Base-by-base conservation (phyloP, 2,797 vertebrate species). In the Trachops cirrhosus region DNA sequence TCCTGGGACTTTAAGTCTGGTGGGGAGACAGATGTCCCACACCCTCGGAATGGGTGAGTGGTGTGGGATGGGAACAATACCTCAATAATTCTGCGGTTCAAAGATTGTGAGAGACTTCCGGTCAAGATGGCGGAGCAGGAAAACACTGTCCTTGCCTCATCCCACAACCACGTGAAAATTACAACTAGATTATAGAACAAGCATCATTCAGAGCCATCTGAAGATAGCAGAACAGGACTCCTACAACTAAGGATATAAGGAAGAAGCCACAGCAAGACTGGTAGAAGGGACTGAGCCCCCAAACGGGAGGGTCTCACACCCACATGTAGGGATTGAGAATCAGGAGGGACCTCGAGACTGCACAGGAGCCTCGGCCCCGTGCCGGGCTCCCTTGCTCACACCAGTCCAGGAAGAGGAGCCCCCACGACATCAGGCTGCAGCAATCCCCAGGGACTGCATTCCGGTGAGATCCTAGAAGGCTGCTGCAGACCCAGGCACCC, bases 11-110 rank as follows among this genome's bases (percentile, higher is more conserved):
- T 44, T 10, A 41, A 1, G 22, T 41, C 48, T n/a, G 6, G 52
- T 21, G 41, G 41, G 52, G 6, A 48, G 29, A n/a, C 78, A 21
- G 86, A 5, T 0, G 0, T 6, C 54, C 57, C 24, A 0, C 6
- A 73, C n/a, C 3, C 73, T 82, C 21, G 4, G 21, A 80, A 18
- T 29, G 12, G 26, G 67, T 12, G 44, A 79, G 21, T 6, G 29
- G 54, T 41, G 32, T 64, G 85, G 41, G 2, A 3, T 48, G 64
- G 21, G 8, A n/a, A 50, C 57, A 1, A 14, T 4, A n/a, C 41
- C n/a, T 71, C 80, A 8, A 2, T 54, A 26, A 50, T 50, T 21
- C 85, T 34, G 73, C 87, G 32, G 7, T 18, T 24, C 14, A 4
- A 41, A 73, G 54, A 41, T 4, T 1, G n/a, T 1, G 62, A 41